A percentile compares a stretch with the other conserved stretches of the same genome.
Conservation (phyloP, 2,888 invertebrate genomes). For the Hemithea aestivaria region DNA sequence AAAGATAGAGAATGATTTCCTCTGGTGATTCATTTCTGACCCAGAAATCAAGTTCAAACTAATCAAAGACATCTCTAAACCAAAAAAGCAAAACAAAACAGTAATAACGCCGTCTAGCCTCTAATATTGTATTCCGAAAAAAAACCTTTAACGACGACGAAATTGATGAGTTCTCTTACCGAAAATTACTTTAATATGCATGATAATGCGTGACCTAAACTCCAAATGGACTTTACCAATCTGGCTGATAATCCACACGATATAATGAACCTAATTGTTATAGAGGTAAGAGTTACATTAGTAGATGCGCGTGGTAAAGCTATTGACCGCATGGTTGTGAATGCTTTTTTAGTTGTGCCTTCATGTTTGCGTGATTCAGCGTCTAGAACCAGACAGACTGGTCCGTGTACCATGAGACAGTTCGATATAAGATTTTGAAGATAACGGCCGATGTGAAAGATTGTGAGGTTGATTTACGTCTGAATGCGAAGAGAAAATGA, state of each 20-base stretch:
- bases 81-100: slow-evolving; percentile 11
- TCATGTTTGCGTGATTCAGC: slow-evolving; percentile 54
- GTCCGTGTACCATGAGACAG: slow-evolving; percentile 29
- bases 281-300: slow-evolving; percentile 32
- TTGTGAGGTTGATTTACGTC: too few species aligned
- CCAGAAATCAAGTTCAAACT: slow-evolving; percentile 10
- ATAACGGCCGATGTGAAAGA: slow-evolving; percentile 3
- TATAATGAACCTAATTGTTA: slow-evolving; percentile 22
- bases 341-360: slow-evolving; percentile 20
- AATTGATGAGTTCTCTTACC: slow-evolving; percentile 58
- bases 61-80: slow-evolving; percentile 10
- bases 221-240: slow-evolving; percentile 12
- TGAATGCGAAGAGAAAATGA: too few species aligned
- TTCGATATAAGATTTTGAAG: slow-evolving; percentile 11
- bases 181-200: slow-evolving; percentile 54
- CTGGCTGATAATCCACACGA: slow-evolving; percentile 6
- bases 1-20: too few species aligned
- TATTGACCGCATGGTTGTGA: slow-evolving; percentile 26
- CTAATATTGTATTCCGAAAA: slow-evolving; percentile 43
- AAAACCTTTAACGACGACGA: slow-evolving; percentile 45
- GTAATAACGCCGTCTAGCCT: slow-evolving; percentile 45
- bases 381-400: slow-evolving; percentile 48
- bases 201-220: slow-evolving; percentile 42
- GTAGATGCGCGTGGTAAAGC: slow-evolving; percentile 23
- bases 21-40: slow-evolving; percentile 2